These are phyloP conservation scores for Digitonthophagus gazella DNA, from an alignment of 2,888 invertebrate genomes.

Conservation along the genomic window DNA sequence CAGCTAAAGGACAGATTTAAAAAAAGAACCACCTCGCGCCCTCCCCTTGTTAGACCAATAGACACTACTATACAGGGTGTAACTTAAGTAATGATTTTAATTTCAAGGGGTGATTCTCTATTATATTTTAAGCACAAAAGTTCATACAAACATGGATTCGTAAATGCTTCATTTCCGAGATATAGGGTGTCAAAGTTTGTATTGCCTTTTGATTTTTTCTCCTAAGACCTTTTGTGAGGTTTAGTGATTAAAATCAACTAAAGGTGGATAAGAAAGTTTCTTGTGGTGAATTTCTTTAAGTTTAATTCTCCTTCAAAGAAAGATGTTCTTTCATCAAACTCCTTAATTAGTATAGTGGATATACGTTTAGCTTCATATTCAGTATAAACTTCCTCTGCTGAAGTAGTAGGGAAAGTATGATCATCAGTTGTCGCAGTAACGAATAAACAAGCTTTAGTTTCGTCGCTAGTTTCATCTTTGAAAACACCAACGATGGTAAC, in stretches of 20 bases:
- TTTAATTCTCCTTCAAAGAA: conserved; percentile 67
- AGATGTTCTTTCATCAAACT: conserved; percentile 84
- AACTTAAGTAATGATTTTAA: no score
- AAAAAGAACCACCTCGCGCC: no score
- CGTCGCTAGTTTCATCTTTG: conserved; percentile 72
- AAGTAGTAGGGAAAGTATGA: conserved; percentile 83
- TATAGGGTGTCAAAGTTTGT: no score
- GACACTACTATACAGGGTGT: no score
- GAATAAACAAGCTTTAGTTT: conserved; percentile 79
- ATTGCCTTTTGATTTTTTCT: conserved; percentile 97
- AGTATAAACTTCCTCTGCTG: conserved; percentile 71
- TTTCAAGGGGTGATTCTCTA: no score
- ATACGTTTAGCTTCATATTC: conserved; percentile 80
- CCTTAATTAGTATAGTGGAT: conserved; percentile 86
- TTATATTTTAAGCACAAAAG: no score
- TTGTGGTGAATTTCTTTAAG: conserved; percentile 79
- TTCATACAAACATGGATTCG: no score
- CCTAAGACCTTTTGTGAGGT: conserved; percentile 98
- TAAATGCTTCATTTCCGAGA: no score
- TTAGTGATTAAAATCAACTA: conserved; percentile 96
- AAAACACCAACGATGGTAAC: conserved; percentile 91
- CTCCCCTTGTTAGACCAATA: no score
- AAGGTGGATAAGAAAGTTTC: conserved; percentile 83
- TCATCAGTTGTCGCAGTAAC: conserved; percentile 84
- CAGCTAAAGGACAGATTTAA: no score